Base-by-base conservation (phyloP, 2,888 invertebrate species). In the Pollenia angustigena region DNA sequence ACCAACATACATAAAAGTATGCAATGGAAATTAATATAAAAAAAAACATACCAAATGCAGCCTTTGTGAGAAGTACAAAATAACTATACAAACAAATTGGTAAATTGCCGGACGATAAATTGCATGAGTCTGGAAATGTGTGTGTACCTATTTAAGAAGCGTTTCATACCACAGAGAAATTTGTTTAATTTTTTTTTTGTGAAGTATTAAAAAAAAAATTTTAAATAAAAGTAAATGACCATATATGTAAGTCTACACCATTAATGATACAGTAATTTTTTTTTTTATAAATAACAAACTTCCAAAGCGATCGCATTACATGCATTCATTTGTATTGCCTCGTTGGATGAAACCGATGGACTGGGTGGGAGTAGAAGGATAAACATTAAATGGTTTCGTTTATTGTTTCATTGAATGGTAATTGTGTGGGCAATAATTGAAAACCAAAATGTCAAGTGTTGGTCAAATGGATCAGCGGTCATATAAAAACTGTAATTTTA, bases 341-440 rank as follows among this genome's bases (percentile, higher is more conserved):
- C 16, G 62, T 44, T 44, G 50, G n/a, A 46, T 23, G 23, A 8
- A 40, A 62, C 32, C 32, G 46, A 12, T 32, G 0, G 3, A 62
- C 16, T 42, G 18, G 9, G 8, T n/a, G 23, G 23, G 18, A 23
- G 12, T 14, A 46, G n/a, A 18, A 58, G 9, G 40, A 48, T 4
- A 16, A 50, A 42, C 54, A 48, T 42, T 71, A 48, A 68, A 60
- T 69, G 23, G 64, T 54, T 58, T n/a, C 81, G 75, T 60, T 81
- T 76, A 81, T 85, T 83, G 71, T 76, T 84, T 85, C 88, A 88
- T 86, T 82, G 69, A 76, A 40, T 71, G 89, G 88, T 88, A 90
- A 90, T 90, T 90, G 89, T 90, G 90, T 89, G 90, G 89, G 89
- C 72, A 89, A 88, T 89, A 89, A 88, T 83, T 81, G 87, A 83